Evolutionary conservation across 2,797 vertebrate genomes (phyloP).

Genomic region (Tolypeutes matacus): DNA sequence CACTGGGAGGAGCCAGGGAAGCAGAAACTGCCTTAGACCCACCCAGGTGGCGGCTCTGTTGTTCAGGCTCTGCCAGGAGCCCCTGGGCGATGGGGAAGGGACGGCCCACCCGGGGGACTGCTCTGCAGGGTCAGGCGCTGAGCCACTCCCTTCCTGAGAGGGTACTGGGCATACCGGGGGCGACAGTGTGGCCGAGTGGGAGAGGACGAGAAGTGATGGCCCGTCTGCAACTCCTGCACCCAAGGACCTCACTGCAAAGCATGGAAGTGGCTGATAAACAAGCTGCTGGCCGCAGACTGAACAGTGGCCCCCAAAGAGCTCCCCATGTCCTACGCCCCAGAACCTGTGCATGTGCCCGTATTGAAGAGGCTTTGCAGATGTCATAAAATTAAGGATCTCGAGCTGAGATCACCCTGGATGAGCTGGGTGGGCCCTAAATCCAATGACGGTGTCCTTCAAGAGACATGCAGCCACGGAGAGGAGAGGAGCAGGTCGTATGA

Average conservation of each 20-base stretch:
- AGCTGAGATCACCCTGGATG: background rate
- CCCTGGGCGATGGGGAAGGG: background rate
- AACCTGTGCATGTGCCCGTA: background rate
- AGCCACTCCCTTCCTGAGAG: too few relatives aligned
- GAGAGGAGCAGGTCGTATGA: background rate
- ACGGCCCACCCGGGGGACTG: too few relatives aligned
- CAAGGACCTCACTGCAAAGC: too few relatives aligned
- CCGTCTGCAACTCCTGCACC: background rate
- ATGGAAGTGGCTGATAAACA: background rate
- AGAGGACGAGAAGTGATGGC: too few relatives aligned
- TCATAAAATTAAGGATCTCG: background rate
- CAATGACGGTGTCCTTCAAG: too few relatives aligned
- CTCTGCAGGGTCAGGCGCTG: too few relatives aligned
- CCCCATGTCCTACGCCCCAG: background rate
- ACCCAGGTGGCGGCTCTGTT: accelerated
- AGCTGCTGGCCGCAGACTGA: background rate
- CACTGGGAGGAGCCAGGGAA: background rate
- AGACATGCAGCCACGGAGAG: background rate
- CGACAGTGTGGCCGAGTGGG: accelerated
- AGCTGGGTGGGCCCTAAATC: background rate
- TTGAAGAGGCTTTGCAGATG: background rate
- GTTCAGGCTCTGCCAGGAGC: background rate
- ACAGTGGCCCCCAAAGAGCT: background rate
- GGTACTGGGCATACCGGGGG: too few relatives aligned
- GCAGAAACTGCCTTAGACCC: too few relatives aligned